Evolutionary conservation across 2,113 vertebrate species (phyloP).

Genomic region (Reinhardtius hippoglossoides): DNA sequence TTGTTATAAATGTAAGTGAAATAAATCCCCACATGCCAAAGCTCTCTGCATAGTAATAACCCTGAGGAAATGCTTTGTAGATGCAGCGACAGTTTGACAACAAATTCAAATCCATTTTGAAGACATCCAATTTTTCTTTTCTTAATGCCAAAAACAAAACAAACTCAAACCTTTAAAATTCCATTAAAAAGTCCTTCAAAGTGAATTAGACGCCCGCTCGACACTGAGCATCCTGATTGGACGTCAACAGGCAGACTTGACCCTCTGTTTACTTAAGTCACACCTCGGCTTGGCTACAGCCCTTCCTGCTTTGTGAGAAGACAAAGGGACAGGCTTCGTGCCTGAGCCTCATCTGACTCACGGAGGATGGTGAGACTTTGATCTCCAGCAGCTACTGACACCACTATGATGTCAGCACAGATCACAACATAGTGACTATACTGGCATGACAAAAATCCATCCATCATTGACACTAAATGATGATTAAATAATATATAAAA

Average conservation of each 20-base stretch:
- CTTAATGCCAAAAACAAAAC: not conserved
- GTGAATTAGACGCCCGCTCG: not conserved
- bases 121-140: not conserved
- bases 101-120: not conserved
- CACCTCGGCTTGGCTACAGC: not conserved
- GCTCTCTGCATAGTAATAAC: too few species aligned
- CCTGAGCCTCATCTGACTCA: slow-evolving; percentile 4
- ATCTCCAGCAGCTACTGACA: not conserved
- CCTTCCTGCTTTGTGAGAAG: not conserved
- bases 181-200: not conserved
- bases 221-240: not conserved
- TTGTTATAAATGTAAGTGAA: too few species aligned
- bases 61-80: not conserved
- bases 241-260: not conserved
- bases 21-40: too few species aligned
- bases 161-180: not conserved
- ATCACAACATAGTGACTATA: not conserved
- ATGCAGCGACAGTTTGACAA: not conserved
- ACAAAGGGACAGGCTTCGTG: slow-evolving; percentile 34
- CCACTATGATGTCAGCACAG: not conserved
- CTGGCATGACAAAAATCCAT: not conserved
- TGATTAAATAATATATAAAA: not conserved
- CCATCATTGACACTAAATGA: not conserved
- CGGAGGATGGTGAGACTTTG: not conserved
- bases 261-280: not conserved